Percentiles rank a stretch among this genome's conserved stretches.
Evolutionary conservation across 2,113 vertebrate species (phyloP).

Genomic region (Syngnathus floridae): DNA sequence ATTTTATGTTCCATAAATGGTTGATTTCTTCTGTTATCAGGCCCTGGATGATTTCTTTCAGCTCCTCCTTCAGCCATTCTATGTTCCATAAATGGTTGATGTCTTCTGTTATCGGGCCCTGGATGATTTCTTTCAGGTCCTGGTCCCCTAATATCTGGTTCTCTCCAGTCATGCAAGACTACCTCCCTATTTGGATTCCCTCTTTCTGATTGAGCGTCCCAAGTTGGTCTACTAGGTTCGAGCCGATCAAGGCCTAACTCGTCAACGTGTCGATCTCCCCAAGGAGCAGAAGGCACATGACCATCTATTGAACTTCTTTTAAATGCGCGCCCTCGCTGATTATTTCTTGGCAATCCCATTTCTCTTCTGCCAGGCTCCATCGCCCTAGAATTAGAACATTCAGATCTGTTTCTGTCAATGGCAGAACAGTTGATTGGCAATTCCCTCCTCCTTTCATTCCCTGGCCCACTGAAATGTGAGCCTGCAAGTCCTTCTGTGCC

Average conservation of each 20-base stretch:
- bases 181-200: slow-evolving; percentile 11
- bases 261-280: slow-evolving; percentile 9
- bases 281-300: background rate
- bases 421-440: background rate
- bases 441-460: slow-evolving; percentile 10
- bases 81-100: background rate
- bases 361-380: slow-evolving; percentile 7
- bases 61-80: slow-evolving; percentile 1
- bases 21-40: background rate
- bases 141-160: slow-evolving; percentile 10
- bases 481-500: background rate
- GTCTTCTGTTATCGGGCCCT: background rate
- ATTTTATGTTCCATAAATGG: background rate
- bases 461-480: slow-evolving; percentile 17
- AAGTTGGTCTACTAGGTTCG: background rate
- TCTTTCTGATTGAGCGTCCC: slow-evolving; percentile 7
- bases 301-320: slow-evolving; percentile 6
- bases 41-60: background rate
- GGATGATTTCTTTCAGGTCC: background rate
- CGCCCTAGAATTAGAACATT: slow-evolving; percentile 8
- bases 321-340: slow-evolving; percentile 5
- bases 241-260: slow-evolving; percentile 15
- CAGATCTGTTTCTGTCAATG: slow-evolving; percentile 9
- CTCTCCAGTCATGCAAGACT: slow-evolving; percentile 2
- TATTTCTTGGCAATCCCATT: background rate